Conservation (phyloP, 1,140 invertebrate genomes). For the Hetaerina americana region DNA sequence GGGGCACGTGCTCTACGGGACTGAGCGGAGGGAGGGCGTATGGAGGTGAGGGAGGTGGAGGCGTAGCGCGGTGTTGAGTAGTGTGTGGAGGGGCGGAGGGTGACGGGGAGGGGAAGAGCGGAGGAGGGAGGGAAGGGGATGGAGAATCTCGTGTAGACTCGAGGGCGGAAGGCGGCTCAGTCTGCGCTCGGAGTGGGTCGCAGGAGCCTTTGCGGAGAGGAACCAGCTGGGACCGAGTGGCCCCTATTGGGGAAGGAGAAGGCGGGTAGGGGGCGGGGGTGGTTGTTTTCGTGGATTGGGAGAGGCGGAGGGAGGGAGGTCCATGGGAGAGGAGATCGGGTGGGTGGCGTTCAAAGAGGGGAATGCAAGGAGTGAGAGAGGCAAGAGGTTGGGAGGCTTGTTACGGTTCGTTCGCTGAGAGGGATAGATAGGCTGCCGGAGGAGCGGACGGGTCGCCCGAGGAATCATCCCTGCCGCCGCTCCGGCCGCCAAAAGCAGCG, state of each 20-base stretch:
- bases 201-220: background rate
- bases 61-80: background rate
- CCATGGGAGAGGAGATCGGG: background rate
- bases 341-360: background rate
- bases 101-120: background rate
- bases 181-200: background rate
- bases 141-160: background rate
- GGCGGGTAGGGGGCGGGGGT: too few relatives aligned
- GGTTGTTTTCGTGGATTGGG: too few relatives aligned
- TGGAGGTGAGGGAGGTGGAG: background rate
- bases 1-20: too few relatives aligned
- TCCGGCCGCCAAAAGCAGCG: too few relatives aligned
- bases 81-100: background rate
- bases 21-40: too few relatives aligned
- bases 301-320: too few relatives aligned
- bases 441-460: too few relatives aligned
- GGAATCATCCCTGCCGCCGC: too few relatives aligned
- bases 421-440: too few relatives aligned
- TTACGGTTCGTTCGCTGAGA: background rate
- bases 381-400: background rate
- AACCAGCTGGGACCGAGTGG: background rate
- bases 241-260: too few relatives aligned
- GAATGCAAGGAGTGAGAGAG: background rate
- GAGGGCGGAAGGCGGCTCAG: background rate
- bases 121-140: background rate